phyloP scores from a whole-genome alignment of 2,113 vertebrate species.

The Protobothrops flavoviridis region DNA sequence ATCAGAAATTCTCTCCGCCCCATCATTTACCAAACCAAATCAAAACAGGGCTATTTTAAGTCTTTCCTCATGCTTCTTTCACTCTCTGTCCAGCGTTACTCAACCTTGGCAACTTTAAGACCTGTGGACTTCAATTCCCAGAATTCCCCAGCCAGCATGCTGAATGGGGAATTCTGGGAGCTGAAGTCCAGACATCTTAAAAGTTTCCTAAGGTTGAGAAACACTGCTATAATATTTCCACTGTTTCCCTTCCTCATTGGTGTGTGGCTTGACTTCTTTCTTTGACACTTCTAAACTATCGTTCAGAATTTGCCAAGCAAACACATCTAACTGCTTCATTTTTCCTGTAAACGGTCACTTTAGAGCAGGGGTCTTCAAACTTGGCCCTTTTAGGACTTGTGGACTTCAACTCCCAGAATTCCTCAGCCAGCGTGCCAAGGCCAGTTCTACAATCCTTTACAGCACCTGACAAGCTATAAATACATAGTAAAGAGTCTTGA shows the following conservation, averaged over 20 bases:
- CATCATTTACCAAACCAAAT: not conserved
- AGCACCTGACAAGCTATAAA: not conserved
- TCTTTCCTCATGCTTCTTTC: not conserved
- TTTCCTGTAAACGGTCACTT: not conserved
- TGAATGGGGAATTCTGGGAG: too few species aligned
- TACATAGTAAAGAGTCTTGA: not conserved
- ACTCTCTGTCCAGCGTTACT: not conserved
- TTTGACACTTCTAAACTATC: too few species aligned
- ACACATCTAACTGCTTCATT: not conserved
- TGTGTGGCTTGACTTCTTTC: not conserved
- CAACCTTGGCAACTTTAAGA: not conserved
- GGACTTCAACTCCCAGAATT: too few species aligned
- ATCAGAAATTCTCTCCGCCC: not conserved
- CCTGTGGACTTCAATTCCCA: not conserved
- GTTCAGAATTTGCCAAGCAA: not conserved
- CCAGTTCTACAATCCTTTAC: not conserved
- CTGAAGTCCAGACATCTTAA: too few species aligned
- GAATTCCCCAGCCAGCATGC: not conserved
- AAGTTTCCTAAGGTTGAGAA: too few species aligned
- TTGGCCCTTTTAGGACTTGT: too few species aligned
- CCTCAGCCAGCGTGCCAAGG: not conserved
- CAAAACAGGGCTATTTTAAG: not conserved
- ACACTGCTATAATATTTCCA: not conserved
- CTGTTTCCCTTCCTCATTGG: not conserved
- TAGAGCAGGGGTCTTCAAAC: too few species aligned